Percentiles rank a stretch among this genome's conserved stretches.
phyloP scores from a whole-genome alignment of 2,888 invertebrate species.

The Panzeria rudis region DNA sequence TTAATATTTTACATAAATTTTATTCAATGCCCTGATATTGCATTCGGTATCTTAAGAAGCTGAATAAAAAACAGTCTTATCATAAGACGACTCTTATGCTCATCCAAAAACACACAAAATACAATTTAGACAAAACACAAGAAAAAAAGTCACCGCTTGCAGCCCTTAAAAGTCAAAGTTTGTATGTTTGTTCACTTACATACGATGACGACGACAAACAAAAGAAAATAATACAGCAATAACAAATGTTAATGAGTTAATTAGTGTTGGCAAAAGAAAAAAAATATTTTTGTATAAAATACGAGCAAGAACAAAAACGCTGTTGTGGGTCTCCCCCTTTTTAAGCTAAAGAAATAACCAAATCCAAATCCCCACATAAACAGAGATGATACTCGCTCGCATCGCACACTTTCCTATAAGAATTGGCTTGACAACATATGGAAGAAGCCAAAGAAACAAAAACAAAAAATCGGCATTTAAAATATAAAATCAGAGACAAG shows the following conservation, averaged over 20 bases:
- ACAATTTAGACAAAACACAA: conserved; percentile 24
- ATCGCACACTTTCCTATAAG: conserved; percentile 23
- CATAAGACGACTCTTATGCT: not conserved
- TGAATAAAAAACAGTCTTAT: not conserved
- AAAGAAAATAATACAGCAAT: conserved; percentile 50
- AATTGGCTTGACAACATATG: conserved; percentile 31
- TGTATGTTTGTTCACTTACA: conserved; percentile 3
- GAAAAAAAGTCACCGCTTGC: conserved; percentile 36
- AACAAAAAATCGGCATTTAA: conserved; percentile 30
- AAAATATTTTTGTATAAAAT: conserved; percentile 14
- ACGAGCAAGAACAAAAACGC: conserved; percentile 65
- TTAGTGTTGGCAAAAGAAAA: conserved; percentile 78
- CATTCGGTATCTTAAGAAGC: conserved; percentile 41
- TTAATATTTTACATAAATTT: conserved; percentile 47
- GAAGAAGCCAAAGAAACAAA: not conserved
- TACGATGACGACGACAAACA: not conserved
- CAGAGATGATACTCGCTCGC: not conserved
- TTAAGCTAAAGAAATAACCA: conserved; percentile 65
- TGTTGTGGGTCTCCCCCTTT: conserved; percentile 78
- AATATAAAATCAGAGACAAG: conserved; percentile 66
- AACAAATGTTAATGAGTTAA: conserved; percentile 83
- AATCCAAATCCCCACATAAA: conserved; percentile 34
- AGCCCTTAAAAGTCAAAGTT: conserved; percentile 60
- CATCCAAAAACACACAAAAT: not conserved
- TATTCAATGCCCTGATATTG: conserved; percentile 24